Base-by-base conservation (phyloP, 2,888 invertebrate species). In the Polyploca ridens region DNA sequence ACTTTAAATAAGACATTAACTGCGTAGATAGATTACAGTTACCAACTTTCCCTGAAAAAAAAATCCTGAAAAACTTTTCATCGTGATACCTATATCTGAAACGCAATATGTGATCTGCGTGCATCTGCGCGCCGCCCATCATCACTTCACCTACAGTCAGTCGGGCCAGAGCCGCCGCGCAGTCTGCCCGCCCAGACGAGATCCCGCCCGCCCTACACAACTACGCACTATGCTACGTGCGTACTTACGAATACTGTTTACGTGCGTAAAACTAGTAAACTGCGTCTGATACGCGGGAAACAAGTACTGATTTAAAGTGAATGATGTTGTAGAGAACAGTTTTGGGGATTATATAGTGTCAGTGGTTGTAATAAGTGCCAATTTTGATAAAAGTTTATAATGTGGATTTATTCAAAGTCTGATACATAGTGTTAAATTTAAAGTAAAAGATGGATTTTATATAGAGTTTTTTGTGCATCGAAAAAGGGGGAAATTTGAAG, bases 131-230 rank as follows among this genome's bases (percentile, higher is more conserved):
- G 70, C 66, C 65, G 67, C 69, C 70, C 62, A 63, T 63, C 62
- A 62, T 64, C 67, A 62, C 19, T 19, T 68, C 63, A 65, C 63
- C 60, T 64, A 66, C 74, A 78, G 73, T 19, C 80, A 84, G 79
- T 83, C 72, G 76, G 82, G 73, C 64, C 54, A 70, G 66, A 69
- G 77, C 70, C 78, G 77, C 72, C 76, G 76, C 58, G 72, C 68
- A 27, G 65, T 63, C 75, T 73, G 77, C 76, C 76, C 80, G 78
- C 69, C 41, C 13, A 33, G 10, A 35, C 33, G 58, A 71, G 65
- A 64, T 69, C 73, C 69, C 63, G 63, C 68, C 33, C 74, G 74
- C 73, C 72, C 74, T 64, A 69, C 67, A 64, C 38, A 49, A 44
- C 59, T 41, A 54, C 54, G 19, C 19, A 54, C 5, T 6, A 3